Evolutionary conservation across 2,113 vertebrate genomes (phyloP).

Genomic region (Zosterops japonicus): DNA sequence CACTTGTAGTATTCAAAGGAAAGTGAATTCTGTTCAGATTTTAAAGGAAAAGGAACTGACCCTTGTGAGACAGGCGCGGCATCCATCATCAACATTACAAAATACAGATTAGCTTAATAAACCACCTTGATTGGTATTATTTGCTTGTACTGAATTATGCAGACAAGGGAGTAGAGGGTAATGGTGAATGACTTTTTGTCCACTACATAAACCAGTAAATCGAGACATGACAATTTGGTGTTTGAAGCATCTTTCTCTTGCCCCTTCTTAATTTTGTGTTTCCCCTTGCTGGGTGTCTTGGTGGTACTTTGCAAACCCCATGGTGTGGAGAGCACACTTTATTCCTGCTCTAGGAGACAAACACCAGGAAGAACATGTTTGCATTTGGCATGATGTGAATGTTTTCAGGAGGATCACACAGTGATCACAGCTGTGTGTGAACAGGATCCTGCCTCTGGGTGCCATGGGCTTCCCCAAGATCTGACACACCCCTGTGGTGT

Average conservation of each 20-base stretch:
- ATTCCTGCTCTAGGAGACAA: not conserved
- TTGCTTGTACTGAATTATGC: not conserved
- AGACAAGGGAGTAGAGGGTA: not conserved
- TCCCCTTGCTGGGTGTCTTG: not conserved
- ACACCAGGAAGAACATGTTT: rapidly evolving
- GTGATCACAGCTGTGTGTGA: not conserved
- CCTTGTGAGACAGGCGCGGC: not conserved
- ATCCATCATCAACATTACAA: not conserved
- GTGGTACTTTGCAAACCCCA: not conserved
- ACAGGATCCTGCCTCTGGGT: not conserved
- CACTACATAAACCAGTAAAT: not conserved
- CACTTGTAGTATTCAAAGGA: not conserved
- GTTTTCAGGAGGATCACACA: not conserved
- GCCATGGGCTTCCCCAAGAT: not conserved
- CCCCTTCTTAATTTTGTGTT: not conserved
- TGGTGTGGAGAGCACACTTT: not conserved
- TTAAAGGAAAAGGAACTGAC: not conserved
- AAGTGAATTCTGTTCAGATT: not conserved
- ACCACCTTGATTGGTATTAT: rapidly evolving
- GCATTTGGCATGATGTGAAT: not conserved
- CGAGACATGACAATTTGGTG: not conserved
- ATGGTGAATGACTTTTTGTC: not conserved
- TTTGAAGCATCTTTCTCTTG: not conserved
- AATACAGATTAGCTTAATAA: not conserved
- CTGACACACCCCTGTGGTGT: not conserved